Percentiles rank a stretch among this genome's conserved stretches.
These are phyloP conservation scores for Notodonta dromedarius DNA, from an alignment of 2,888 invertebrate genomes.

Conservation along the genomic window DNA sequence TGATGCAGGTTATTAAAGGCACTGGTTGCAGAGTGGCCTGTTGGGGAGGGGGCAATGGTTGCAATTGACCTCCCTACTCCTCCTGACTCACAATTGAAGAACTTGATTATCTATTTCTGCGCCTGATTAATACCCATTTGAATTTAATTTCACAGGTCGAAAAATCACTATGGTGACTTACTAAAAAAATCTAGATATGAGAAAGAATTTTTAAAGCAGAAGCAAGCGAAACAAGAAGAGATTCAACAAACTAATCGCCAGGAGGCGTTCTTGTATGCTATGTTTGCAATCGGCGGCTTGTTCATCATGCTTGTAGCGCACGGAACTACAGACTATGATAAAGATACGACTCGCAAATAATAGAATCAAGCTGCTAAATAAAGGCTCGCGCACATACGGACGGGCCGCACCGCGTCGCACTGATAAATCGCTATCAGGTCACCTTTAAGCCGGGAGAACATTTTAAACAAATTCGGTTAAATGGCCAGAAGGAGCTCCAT, in stretches of 20 bases:
- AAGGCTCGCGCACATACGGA: no score
- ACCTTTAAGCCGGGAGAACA: no score
- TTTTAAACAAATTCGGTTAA: no score
- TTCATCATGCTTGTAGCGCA: constrained; percentile 52
- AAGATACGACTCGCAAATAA: constrained; percentile 28
- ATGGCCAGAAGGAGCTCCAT: no score
- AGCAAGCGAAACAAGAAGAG: constrained; percentile 37
- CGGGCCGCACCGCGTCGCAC: no score
- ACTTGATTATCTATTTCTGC: no score
- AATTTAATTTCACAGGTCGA: constrained; percentile 67
- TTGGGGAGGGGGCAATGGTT: not conserved
- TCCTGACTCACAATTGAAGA: not conserved
- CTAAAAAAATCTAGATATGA: constrained; percentile 59
- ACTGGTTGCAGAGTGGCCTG: no score
- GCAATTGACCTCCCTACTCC: not conserved
- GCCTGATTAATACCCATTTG: no score
- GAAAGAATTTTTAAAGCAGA: constrained; percentile 50
- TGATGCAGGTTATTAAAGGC: no score
- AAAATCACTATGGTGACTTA: constrained; percentile 77
- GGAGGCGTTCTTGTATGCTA: constrained; percentile 54
- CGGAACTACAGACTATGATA: constrained; percentile 63
- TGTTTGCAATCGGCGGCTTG: constrained; percentile 47
- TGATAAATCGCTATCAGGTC: no score
- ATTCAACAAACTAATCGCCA: constrained; percentile 40
- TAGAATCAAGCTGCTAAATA: not conserved